Evolutionary conservation across 2,888 invertebrate species (phyloP).

Genomic region (Pyrrhia umbra): DNA sequence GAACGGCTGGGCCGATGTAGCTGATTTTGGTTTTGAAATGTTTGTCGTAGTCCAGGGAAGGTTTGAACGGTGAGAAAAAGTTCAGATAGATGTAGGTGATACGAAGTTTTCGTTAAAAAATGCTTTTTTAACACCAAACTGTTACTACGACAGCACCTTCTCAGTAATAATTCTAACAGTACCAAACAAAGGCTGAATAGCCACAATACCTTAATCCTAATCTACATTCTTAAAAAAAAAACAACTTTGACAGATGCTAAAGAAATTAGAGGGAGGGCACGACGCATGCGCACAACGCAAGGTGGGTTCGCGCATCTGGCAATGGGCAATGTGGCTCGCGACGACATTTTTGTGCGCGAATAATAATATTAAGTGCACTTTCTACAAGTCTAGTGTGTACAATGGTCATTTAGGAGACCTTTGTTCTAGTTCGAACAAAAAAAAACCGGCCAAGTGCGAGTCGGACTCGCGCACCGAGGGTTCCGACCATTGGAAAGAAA

Average conservation of each 20-base stretch:
- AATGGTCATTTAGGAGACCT: neutral
- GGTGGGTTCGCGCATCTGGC: slow-evolving; percentile 62
- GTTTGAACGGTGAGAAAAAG: too few species aligned
- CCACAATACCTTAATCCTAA: slow-evolving; percentile 12
- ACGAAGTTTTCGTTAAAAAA: too few species aligned
- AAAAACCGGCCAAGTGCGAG: too few species aligned
- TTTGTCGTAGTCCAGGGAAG: too few species aligned
- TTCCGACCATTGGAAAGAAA: too few species aligned
- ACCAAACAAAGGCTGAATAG: slow-evolving; percentile 9
- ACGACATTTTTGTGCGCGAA: slow-evolving; percentile 19
- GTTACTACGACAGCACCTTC: neutral
- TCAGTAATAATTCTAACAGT: neutral
- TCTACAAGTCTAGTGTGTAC: slow-evolving; percentile 13
- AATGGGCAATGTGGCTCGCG: slow-evolving; percentile 50
- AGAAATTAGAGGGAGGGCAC: slow-evolving; percentile 36
- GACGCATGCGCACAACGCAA: too few species aligned
- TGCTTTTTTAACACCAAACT: neutral
- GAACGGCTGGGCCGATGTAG: too few species aligned
- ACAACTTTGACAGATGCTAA: slow-evolving; percentile 42
- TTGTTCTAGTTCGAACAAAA: neutral
- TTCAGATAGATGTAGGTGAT: too few species aligned
- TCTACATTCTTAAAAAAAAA: slow-evolving; percentile 24
- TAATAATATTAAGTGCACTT: slow-evolving; percentile 27
- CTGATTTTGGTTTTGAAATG: too few species aligned
- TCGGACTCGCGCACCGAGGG: too few species aligned